Base-by-base conservation (phyloP, 2,113 vertebrate genomes). In the Sebastes schlegelii region DNA sequence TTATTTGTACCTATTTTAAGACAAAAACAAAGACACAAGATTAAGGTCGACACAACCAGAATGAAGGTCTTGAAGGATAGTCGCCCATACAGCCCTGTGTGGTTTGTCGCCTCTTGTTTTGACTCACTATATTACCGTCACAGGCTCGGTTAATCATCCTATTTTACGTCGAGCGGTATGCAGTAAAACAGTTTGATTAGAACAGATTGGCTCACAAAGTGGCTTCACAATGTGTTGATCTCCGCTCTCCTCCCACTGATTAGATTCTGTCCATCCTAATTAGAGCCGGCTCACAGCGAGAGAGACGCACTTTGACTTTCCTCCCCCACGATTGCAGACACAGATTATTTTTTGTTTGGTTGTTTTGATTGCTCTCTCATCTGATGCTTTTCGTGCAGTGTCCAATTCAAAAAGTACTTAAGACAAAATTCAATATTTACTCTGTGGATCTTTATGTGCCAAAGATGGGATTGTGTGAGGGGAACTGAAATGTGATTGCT, bases 141-240 rank as follows among this genome's bases (percentile, higher is more conserved):
- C 1, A 17, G 17, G 8, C 69, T 67, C 21, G 23, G 23, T 74
- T 64, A 70, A 71, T 80, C 72, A 68, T 26, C 70, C 54, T 51
- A 16, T 69, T 78, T 71, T 40, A 68, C 12, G 16, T 63, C 4
- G 17, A 42, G 14, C 49, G 1, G 46, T 43, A 43, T 43, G 64
- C 12, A 10, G 61, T 74, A 43, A 71, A 84, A 79, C 21, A 61
- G 19, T 75, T 48, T 84, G 70, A 84, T 86, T 58, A 71, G 57
- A 80, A 67, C 82, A 85, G 75, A 89, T 81, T 74, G 79, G 75
- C 86, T 79, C 26, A 49, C 57, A 80, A 78, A 89, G 80, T 83
- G 78, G 86, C 83, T 78, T 46, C 69, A 45, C 55, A n/a, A 17
- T 13, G 60, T 70, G 87, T 63, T 80, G 21, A 60, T 82, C 63